Evolutionary conservation across 1,140 invertebrate species (phyloP), one percentile per base, ranked within the genome.

Genomic region (Lepidurus packardi): DNA sequence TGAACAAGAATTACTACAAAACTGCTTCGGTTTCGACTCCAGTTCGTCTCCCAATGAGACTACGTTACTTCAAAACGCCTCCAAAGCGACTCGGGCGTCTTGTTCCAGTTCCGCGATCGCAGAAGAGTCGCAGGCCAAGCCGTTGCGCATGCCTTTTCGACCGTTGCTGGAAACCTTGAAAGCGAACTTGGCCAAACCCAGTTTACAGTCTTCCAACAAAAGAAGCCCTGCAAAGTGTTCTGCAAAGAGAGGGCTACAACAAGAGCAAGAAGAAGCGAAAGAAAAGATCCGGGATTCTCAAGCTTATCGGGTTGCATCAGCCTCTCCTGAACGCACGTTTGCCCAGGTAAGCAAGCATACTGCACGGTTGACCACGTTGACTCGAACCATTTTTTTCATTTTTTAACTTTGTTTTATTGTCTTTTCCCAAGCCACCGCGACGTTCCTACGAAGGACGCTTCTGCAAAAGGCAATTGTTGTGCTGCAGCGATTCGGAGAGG

Each of bases 121-220:
- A 4, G 34, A 34, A 3, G 45, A 47, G 10, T 13, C 6, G 53
- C 53, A 65, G 13, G 6, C 53, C 16, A 65, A 4, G 21, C 53
- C 53, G 53, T 65, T 65, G 16, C 53, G 53, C 13, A n/a, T 65
- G 53, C 53, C 53, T 4, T 65, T 65, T 16, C 53, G 7, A n/a
- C 53, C 53, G 21, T 13, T 65, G 53, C 53, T 65, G 53, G 53
- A 65, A 65, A 65, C 53, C 53, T 65, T 65, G 53, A 65, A 21
- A 16, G 13, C 53, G 1, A n/a, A n/a, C 53, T 7, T 65, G 53
- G 53, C 53, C 21, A 65, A 65, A 65, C 53, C 53, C 53, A 4
- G 6, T 13, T 65, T n/a, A 21, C 13, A 7, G 53, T 13, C 16
- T 13, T 21, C 53, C 53, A 65, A 65, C 53, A 65, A 65, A 65